A percentile compares a stretch with the other conserved stretches of the same genome.
Evolutionary conservation across 2,888 invertebrate species (phyloP).

Genomic region (Synergus itoensis): DNA sequence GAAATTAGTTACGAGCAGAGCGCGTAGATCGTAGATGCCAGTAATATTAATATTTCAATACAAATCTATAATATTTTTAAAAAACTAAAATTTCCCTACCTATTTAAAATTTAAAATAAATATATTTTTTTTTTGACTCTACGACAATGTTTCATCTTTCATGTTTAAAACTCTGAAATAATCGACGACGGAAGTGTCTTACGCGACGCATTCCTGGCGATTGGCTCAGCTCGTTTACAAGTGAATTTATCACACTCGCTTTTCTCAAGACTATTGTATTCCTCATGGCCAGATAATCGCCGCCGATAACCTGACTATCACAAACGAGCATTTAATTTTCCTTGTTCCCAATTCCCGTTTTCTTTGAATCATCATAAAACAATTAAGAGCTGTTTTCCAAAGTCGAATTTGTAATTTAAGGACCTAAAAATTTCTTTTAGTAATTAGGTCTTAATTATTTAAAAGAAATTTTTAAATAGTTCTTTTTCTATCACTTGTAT

Average conservation of each 20-base stretch:
- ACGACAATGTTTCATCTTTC: constrained; percentile 7
- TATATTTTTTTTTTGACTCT: not conserved
- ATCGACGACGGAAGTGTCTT: constrained; percentile 53
- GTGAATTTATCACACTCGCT: constrained; percentile 8
- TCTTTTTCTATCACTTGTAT: not conserved
- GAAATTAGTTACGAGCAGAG: too few species aligned
- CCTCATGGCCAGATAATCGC: constrained; percentile 21
- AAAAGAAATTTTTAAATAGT: not conserved
- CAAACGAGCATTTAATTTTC: not conserved
- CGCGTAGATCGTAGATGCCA: too few species aligned
- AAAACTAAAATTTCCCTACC: too few species aligned
- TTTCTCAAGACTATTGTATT: constrained; percentile 37
- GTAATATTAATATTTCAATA: too few species aligned
- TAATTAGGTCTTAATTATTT: not conserved
- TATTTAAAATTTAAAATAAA: not conserved
- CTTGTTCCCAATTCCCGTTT: not conserved
- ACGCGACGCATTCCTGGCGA: constrained; percentile 63
- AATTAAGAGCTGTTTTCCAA: not conserved
- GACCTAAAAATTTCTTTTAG: not conserved
- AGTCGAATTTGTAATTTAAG: not conserved
- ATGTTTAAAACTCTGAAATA: constrained; percentile 18
- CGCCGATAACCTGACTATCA: constrained; percentile 3
- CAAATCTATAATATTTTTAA: too few species aligned
- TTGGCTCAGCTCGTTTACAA: constrained; percentile 53
- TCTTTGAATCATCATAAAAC: not conserved